phyloP scores from a whole-genome alignment of 1,140 invertebrate genomes.

The Ceratina australensis region DNA sequence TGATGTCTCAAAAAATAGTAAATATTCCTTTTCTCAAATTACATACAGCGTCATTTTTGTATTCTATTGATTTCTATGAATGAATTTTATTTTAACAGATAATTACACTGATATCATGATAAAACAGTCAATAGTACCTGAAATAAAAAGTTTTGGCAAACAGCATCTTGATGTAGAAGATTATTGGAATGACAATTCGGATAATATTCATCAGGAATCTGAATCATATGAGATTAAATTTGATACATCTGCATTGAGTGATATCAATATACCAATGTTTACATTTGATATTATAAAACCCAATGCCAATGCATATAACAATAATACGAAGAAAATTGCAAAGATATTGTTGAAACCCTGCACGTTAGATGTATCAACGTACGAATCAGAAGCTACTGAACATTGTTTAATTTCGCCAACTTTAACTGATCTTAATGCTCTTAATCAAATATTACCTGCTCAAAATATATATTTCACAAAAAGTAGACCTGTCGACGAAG shows the following conservation, averaged over 20 bases:
- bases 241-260: background rate
- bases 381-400: constrained; percentile 11
- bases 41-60: background rate
- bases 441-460: constrained; percentile 48
- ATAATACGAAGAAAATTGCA: background rate
- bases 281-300: background rate
- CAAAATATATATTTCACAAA: constrained; percentile 60
- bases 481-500: constrained; percentile 8
- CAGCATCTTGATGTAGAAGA: constrained; percentile 55
- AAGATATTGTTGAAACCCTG: background rate
- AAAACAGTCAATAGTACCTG: constrained; percentile 65
- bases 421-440: constrained; percentile 58
- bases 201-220: constrained; percentile 60
- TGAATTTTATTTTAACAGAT: constrained; percentile 58
- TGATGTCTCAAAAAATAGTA: constrained; percentile 64
- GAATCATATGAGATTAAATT: background rate
- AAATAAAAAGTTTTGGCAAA: constrained; percentile 66
- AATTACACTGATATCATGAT: constrained; percentile 74
- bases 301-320: background rate
- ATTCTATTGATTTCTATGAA: background rate
- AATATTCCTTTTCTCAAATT: constrained; percentile 31
- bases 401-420: constrained; percentile 67
- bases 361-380: constrained; percentile 13
- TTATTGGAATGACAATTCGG: constrained; percentile 70
- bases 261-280: background rate